A percentile compares a stretch with the other conserved stretches of the same genome.
Evolutionary conservation across 1,140 invertebrate genomes (phyloP).

Genomic region (Penaeus vannamei): DNA sequence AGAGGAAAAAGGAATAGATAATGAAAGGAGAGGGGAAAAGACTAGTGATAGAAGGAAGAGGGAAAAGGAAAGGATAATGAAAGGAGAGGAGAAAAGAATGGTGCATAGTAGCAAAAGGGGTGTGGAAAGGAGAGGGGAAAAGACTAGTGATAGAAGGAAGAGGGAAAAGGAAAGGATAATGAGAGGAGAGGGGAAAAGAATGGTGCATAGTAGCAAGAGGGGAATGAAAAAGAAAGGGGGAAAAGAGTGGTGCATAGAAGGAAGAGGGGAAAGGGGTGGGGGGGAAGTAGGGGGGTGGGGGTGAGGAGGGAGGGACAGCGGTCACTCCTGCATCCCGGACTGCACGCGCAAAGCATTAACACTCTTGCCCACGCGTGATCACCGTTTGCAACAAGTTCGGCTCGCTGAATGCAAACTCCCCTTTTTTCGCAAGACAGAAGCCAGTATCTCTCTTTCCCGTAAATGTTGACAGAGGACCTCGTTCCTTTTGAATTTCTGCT

Average conservation of each 20-base stretch:
- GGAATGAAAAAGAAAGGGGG: not conserved
- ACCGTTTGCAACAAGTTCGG: not conserved
- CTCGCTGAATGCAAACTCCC: not conserved
- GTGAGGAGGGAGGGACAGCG: not conserved
- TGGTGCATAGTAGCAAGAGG: not conserved
- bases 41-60: too few relatives aligned
- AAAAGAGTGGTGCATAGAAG: not conserved
- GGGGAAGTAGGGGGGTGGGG: not conserved
- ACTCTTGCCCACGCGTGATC: conserved; percentile 35
- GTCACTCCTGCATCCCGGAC: conserved; percentile 34
- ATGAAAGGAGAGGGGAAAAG: too few relatives aligned
- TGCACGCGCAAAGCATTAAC: conserved; percentile 49
- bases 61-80: too few relatives aligned
- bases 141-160: too few relatives aligned
- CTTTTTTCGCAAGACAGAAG: not conserved
- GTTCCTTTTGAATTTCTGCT: too few relatives aligned
- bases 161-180: too few relatives aligned
- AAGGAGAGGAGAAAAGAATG: too few relatives aligned
- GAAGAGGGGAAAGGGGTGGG: not conserved
- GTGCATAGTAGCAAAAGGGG: too few relatives aligned
- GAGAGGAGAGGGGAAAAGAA: not conserved
- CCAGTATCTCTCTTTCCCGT: not conserved
- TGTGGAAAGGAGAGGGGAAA: too few relatives aligned
- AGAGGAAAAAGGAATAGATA: too few relatives aligned
- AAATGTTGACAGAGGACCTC: too few relatives aligned